Evolutionary conservation across 2,797 vertebrate species (phyloP).

Genomic region (Buphagus erythrorhynchus): DNA sequence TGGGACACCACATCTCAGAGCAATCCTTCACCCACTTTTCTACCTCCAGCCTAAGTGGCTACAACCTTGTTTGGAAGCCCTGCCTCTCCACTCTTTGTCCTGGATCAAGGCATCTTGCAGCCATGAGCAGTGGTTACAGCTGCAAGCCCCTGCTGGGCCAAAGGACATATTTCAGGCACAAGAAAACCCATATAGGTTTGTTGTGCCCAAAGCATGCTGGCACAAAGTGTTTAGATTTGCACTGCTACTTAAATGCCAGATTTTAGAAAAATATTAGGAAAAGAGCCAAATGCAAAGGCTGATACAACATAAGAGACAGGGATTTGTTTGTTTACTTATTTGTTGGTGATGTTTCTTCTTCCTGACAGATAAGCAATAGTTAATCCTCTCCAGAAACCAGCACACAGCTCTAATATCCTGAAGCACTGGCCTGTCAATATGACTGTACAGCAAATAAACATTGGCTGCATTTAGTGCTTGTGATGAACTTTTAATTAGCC

Average conservation of each 20-base stretch:
- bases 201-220: rapidly evolving
- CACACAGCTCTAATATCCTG: background rate
- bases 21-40: background rate
- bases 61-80: rapidly evolving
- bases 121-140: background rate
- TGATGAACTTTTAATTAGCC: constrained; percentile 9
- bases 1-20: background rate
- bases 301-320: background rate
- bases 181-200: background rate
- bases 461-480: background rate
- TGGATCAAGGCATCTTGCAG: background rate
- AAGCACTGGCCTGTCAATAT: background rate
- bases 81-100: background rate
- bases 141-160: rapidly evolving
- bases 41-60: background rate
- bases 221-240: background rate
- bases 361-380: background rate
- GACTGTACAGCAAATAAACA: background rate
- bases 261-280: background rate
- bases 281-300: background rate
- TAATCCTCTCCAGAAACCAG: background rate
- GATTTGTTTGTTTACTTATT: background rate
- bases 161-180: background rate
- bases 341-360: background rate
- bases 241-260: background rate